These are phyloP conservation scores for Acipenser transmontanus DNA, from an alignment of 2,797 vertebrate genomes.

Conservation along the genomic window DNA sequence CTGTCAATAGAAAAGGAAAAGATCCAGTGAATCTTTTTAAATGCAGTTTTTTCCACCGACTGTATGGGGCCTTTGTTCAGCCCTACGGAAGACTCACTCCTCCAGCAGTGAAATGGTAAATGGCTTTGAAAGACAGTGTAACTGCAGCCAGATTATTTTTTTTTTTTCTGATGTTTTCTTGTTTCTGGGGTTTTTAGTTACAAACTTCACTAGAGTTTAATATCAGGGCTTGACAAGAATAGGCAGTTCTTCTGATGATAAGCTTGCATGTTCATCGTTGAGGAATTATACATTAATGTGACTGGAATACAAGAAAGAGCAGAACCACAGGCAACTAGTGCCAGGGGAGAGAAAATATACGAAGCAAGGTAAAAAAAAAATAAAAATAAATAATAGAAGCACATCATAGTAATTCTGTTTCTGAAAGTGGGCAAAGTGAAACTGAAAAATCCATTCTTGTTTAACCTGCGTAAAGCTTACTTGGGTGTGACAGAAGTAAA, in stretches of 20 bases:
- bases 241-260: neutral
- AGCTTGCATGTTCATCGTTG: neutral
- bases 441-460: too few relatives aligned
- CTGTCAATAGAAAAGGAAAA: slow-evolving; percentile 4
- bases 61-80: slow-evolving; percentile 11
- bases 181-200: neutral
- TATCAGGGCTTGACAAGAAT: neutral
- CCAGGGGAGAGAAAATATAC: too few relatives aligned
- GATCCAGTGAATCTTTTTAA: neutral
- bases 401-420: too few relatives aligned
- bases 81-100: neutral
- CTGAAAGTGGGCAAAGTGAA: too few relatives aligned
- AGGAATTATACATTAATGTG: neutral
- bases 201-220: neutral
- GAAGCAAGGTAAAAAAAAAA: too few relatives aligned
- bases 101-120: neutral
- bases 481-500: too few relatives aligned
- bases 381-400: too few relatives aligned
- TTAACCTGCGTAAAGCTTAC: too few relatives aligned
- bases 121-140: neutral
- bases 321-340: too few relatives aligned
- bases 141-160: neutral
- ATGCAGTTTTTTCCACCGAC: neutral
- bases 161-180: neutral
- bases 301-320: too few relatives aligned